Percentiles rank a stretch among this genome's conserved stretches.
Evolutionary conservation across 2,797 vertebrate species (phyloP).

Genomic region (Paedocypris micromegethes): DNA sequence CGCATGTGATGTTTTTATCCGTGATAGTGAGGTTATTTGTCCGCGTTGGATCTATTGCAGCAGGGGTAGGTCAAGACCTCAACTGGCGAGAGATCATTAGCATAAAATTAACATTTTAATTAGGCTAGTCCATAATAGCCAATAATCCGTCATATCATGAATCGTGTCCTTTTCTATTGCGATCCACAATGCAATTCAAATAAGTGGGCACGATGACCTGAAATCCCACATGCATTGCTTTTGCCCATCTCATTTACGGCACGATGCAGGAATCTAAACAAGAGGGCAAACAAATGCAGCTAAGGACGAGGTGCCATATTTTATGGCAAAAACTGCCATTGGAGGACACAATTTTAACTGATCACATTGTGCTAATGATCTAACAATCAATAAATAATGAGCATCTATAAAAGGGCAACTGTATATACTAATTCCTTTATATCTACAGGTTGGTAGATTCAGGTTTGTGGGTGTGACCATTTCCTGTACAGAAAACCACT

Average conservation of each 20-base stretch:
- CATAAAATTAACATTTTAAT: slow-evolving; percentile 37
- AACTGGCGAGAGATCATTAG: slow-evolving; percentile 17
- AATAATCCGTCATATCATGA: slow-evolving; percentile 8
- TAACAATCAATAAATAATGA: slow-evolving; percentile 31
- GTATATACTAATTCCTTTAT: neutral
- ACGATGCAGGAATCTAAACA: slow-evolving; percentile 7
- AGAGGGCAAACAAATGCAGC: neutral
- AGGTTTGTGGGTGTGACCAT: no score
- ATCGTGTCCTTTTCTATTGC: slow-evolving; percentile 5
- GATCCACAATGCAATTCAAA: neutral
- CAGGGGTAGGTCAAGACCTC: slow-evolving; percentile 34
- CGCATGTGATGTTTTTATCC: slow-evolving; percentile 17
- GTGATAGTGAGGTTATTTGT: slow-evolving; percentile 20
- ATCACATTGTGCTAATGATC: slow-evolving; percentile 10
- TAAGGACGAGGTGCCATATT: no score
- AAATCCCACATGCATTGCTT: slow-evolving; percentile 21
- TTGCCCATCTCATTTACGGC: slow-evolving; percentile 1
- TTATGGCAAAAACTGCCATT: no score
- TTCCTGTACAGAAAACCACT: no score
- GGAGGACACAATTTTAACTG: neutral
- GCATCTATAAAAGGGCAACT: neutral
- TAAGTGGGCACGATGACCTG: neutral
- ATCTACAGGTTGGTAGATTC: no score
- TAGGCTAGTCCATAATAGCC: slow-evolving; percentile 22
- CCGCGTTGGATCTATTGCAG: slow-evolving; percentile 18